phyloP scores from a whole-genome alignment of 2,888 invertebrate species.

The Dicycla oo region DNA sequence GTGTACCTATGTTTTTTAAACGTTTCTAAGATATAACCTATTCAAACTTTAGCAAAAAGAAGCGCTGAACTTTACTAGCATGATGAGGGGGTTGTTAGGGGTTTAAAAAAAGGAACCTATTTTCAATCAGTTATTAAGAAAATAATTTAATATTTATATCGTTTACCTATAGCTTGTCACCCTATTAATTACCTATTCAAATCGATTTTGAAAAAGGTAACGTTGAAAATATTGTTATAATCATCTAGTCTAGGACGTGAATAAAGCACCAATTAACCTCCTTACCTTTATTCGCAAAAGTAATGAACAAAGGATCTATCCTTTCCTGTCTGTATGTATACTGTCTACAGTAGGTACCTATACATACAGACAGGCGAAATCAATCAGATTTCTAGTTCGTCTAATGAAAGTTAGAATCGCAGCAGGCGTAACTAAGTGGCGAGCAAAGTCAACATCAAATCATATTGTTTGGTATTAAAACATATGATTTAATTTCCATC shows the following conservation, averaged over 20 bases:
- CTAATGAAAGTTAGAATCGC: constrained; percentile 54
- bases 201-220: not conserved
- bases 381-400: constrained; percentile 53
- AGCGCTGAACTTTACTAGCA: not conserved
- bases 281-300: not conserved
- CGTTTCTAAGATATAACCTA: not conserved
- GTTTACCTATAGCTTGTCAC: not conserved
- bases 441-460: constrained; percentile 45
- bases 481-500: constrained; percentile 65
- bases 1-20: not conserved
- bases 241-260: not conserved
- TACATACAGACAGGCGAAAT: constrained; percentile 41
- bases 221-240: not conserved
- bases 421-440: constrained; percentile 49
- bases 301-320: constrained; percentile 8
- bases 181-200: too few species aligned
- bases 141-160: not conserved
- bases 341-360: too few species aligned
- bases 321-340: too few species aligned
- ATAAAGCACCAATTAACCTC: constrained; percentile 10
- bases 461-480: constrained; percentile 56
- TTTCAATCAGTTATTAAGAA: not conserved
- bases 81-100: not conserved
- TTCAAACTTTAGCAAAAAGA: not conserved
- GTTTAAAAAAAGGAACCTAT: not conserved